phyloP scores from a whole-genome alignment of 2,888 invertebrate genomes.

The Eucriotettix oculatus region DNA sequence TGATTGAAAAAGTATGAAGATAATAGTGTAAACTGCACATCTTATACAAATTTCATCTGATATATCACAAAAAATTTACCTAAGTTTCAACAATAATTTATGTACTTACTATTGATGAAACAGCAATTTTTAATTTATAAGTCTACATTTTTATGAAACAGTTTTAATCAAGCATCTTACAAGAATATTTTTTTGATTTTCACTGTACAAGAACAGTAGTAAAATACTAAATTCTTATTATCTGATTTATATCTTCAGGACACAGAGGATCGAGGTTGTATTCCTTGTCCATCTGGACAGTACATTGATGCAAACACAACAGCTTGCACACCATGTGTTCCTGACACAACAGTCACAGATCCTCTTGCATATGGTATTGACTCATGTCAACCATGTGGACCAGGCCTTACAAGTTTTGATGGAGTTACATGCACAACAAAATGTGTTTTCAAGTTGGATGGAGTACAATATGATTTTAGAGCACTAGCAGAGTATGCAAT shows the following conservation, averaged over 20 bases:
- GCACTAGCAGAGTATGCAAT: slow-evolving; percentile 6
- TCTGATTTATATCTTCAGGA: slow-evolving; percentile 2
- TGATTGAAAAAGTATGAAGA: no score
- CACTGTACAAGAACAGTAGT: neutral
- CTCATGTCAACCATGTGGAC: slow-evolving; percentile 30
- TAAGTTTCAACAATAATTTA: no score
- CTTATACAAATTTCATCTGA: neutral
- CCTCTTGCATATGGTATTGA: slow-evolving; percentile 22
- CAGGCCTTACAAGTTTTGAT: slow-evolving; percentile 25
- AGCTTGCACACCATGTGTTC: slow-evolving; percentile 29
- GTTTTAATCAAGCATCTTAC: neutral
- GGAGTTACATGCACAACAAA: slow-evolving; percentile 27
- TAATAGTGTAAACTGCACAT: neutral
- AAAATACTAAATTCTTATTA: neutral
- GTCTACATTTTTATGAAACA: neutral
- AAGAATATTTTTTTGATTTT: neutral
- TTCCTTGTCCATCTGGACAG: slow-evolving; percentile 33
- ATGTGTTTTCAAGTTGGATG: slow-evolving; percentile 23
- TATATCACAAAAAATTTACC: neutral
- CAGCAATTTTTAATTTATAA: no score
- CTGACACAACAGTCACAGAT: slow-evolving; percentile 22
- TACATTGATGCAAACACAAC: slow-evolving; percentile 25
- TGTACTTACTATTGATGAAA: no score
- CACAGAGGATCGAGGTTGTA: slow-evolving; percentile 23
- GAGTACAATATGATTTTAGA: slow-evolving; percentile 10